Evolutionary conservation across 2,113 vertebrate genomes (phyloP).

Genomic region (Tauraco erythrolophus): DNA sequence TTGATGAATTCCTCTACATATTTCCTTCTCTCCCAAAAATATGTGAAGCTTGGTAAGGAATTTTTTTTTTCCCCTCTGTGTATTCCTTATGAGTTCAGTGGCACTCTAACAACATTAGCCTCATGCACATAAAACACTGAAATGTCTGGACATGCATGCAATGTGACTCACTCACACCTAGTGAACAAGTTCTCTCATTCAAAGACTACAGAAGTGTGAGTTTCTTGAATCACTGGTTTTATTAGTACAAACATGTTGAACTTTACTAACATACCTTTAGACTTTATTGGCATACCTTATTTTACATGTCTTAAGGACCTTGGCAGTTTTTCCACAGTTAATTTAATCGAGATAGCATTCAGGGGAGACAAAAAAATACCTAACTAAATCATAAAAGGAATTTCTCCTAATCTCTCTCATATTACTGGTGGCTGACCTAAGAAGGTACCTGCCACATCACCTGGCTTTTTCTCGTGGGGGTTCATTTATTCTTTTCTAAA

Average conservation of each 20-base stretch:
- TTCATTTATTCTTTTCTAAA: not conserved
- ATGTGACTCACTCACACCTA: conserved; percentile 77
- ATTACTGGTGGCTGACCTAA: not conserved
- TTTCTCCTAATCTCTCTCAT: conserved; percentile 60
- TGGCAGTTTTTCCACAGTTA: conserved; percentile 54
- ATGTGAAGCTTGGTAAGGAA: not conserved
- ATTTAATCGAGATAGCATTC: conserved; percentile 55
- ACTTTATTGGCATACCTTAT: conserved; percentile 67
- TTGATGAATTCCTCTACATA: conserved; percentile 65
- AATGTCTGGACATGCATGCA: conserved; percentile 60
- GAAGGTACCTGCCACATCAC: conserved; percentile 4
- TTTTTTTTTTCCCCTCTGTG: not conserved
- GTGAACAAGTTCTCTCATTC: conserved; percentile 69
- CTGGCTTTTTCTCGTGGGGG: not conserved
- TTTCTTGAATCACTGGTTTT: conserved; percentile 67
- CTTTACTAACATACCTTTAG: conserved; percentile 70
- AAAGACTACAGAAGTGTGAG: conserved; percentile 65
- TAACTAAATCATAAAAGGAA: conserved; percentile 54
- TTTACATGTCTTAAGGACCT: conserved; percentile 68
- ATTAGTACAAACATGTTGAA: conserved; percentile 71
- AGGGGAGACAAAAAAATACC: not conserved
- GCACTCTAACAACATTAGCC: conserved; percentile 16
- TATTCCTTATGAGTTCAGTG: conserved; percentile 16
- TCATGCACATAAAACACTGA: conserved; percentile 50
- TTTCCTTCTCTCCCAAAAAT: conserved; percentile 35